Conservation (phyloP, 2,113 vertebrate genomes). For the Nycticryphes semicollaris region DNA sequence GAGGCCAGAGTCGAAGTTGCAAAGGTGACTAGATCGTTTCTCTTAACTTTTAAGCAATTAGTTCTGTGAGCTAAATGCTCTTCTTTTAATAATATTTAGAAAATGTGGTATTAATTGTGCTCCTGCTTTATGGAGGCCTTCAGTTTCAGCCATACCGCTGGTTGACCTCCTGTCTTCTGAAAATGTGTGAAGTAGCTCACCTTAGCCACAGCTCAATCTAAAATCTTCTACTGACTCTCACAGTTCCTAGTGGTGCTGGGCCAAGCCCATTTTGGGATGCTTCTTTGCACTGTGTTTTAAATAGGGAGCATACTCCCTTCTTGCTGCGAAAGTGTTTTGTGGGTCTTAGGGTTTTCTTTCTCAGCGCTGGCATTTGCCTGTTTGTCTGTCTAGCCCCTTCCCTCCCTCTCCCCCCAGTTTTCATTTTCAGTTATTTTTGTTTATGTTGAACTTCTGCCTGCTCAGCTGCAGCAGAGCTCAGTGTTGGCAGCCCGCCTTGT, state of each 20-base stretch:
- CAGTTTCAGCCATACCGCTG: background rate
- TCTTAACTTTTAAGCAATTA: background rate
- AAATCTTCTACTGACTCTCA: background rate
- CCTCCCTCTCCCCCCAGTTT: background rate
- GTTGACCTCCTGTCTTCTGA: background rate
- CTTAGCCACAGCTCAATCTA: background rate
- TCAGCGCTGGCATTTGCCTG: background rate
- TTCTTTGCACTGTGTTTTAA: background rate
- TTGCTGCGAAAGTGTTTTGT: background rate
- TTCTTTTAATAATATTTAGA: background rate
- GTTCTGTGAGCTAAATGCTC: background rate
- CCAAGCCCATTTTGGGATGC: background rate
- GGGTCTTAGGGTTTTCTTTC: background rate
- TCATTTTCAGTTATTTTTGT: constrained; percentile 61
- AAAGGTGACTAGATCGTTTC: background rate
- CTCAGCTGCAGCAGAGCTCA: constrained; percentile 46
- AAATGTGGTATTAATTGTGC: background rate
- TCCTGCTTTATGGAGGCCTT: background rate
- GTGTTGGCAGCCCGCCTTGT: constrained; percentile 54
- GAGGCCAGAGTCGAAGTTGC: background rate
- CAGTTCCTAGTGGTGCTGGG: background rate
- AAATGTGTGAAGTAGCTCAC: background rate
- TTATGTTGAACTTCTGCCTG: constrained; percentile 57
- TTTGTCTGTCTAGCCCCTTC: background rate
- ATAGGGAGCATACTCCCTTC: background rate